Conservation (phyloP, 1,140 invertebrate genomes). For the Conus betulinus region DNA sequence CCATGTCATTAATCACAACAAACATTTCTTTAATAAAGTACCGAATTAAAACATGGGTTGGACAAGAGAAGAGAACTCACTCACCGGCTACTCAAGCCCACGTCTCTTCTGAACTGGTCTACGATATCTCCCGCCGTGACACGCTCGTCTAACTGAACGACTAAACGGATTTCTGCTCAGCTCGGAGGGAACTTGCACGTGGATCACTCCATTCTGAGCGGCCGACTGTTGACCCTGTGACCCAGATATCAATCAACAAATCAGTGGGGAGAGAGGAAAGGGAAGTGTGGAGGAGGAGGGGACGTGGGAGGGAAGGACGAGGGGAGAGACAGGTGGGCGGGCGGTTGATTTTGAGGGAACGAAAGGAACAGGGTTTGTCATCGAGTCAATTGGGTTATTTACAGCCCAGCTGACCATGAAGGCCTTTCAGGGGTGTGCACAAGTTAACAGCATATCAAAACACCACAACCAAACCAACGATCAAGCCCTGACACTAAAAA, state of each 20-base stretch:
- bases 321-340: neutral
- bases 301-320: neutral
- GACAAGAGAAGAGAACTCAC: neutral
- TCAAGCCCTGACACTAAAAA: too few species aligned
- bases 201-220: conserved; percentile 76
- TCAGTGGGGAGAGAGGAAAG: neutral
- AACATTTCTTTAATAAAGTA: too few species aligned
- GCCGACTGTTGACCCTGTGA: conserved; percentile 68
- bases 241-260: neutral
- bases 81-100: conserved; percentile 8
- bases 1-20: too few species aligned
- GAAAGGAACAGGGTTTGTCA: neutral
- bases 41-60: neutral
- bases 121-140: conserved; percentile 78
- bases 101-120: conserved; percentile 71
- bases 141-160: conserved; percentile 74
- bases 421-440: too few species aligned
- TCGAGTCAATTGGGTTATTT: too few species aligned
- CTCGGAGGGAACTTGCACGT: conserved; percentile 76
- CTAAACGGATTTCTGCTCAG: conserved; percentile 75
- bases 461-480: too few species aligned
- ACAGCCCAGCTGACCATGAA: too few species aligned
- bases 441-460: too few species aligned
- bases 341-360: neutral
- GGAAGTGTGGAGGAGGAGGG: too few species aligned